Evolutionary conservation across 2,797 vertebrate genomes (phyloP).

Genomic region (Morelia viridis): DNA sequence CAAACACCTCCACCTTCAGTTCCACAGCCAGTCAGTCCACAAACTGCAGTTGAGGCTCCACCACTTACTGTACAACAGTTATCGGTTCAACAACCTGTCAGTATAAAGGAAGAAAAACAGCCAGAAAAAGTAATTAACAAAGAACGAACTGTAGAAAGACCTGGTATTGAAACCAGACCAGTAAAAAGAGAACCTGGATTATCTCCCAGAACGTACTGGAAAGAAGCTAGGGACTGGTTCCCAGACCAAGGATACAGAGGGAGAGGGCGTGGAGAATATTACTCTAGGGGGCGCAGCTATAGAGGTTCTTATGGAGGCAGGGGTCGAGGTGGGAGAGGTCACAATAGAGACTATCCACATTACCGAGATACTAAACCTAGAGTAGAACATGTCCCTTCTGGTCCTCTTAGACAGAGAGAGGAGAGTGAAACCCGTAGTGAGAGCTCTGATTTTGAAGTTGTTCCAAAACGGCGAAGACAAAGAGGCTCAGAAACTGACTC

Average conservation of each 20-base stretch:
- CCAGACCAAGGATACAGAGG: conserved; percentile 87
- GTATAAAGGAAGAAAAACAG: conserved; percentile 83
- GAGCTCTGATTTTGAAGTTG: conserved; percentile 96
- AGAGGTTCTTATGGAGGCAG: conserved; percentile 92
- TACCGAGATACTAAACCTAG: conserved; percentile 89
- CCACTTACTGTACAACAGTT: conserved; percentile 29
- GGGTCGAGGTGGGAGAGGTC: conserved; percentile 81
- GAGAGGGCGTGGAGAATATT: conserved; percentile 95
- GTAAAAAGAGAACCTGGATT: conserved; percentile 83
- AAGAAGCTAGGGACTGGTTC: conserved; percentile 92
- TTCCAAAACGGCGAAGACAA: conserved; percentile 91
- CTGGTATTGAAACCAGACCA: conserved; percentile 80
- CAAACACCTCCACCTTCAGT: conserved; percentile 48
- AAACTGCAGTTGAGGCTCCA: neutral
- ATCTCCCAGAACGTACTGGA: conserved; percentile 86
- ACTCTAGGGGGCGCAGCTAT: conserved; percentile 94
- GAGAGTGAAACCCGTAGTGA: conserved; percentile 99
- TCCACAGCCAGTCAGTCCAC: conserved; percentile 20
- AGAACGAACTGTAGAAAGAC: conserved; percentile 79
- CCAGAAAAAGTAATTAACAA: conserved; percentile 76
- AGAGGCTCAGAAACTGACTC: conserved; percentile 96
- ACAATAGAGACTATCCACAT: conserved; percentile 86
- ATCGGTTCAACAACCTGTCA: conserved; percentile 15
- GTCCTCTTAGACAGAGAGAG: conserved; percentile 87
- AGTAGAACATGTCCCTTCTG: conserved; percentile 77